Evolutionary conservation across 2,797 vertebrate species (phyloP).

Genomic region (Anguilla anguilla): DNA sequence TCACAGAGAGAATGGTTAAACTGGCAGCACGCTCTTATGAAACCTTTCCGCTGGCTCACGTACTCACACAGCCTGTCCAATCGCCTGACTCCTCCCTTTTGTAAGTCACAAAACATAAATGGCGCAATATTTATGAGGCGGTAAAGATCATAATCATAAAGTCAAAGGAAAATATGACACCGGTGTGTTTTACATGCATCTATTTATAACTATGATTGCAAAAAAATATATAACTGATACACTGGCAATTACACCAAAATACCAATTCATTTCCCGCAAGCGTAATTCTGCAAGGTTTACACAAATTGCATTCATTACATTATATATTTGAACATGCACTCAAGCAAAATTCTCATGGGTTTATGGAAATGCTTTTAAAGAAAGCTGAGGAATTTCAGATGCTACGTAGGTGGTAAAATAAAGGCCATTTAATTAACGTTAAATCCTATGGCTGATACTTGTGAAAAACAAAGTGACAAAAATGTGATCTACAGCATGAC

Average conservation of each 20-base stretch:
- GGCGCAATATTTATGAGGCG: neutral
- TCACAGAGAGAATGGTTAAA: neutral
- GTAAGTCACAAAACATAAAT: neutral
- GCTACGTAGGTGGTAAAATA: neutral
- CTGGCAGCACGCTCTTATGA: neutral
- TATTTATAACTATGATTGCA: constrained; percentile 22
- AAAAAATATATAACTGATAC: neutral
- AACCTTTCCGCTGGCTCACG: neutral
- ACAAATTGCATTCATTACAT: neutral
- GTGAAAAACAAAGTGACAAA: neutral
- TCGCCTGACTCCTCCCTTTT: neutral
- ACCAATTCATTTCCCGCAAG: neutral
- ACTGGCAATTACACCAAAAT: neutral
- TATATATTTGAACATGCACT: neutral
- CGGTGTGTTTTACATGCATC: constrained; percentile 17
- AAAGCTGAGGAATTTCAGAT: neutral
- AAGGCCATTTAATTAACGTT: neutral
- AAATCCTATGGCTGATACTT: neutral
- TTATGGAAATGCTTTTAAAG: neutral
- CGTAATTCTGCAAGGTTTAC: neutral
- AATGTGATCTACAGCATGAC: neutral
- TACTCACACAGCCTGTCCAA: neutral
- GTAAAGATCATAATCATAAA: constrained; percentile 9
- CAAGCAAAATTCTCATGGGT: neutral
- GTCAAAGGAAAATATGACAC: constrained; percentile 25